Percentiles rank a stretch among this genome's conserved stretches.
Conservation (phyloP, 2,888 invertebrate species). For the Leptarthrus brevirostris region DNA sequence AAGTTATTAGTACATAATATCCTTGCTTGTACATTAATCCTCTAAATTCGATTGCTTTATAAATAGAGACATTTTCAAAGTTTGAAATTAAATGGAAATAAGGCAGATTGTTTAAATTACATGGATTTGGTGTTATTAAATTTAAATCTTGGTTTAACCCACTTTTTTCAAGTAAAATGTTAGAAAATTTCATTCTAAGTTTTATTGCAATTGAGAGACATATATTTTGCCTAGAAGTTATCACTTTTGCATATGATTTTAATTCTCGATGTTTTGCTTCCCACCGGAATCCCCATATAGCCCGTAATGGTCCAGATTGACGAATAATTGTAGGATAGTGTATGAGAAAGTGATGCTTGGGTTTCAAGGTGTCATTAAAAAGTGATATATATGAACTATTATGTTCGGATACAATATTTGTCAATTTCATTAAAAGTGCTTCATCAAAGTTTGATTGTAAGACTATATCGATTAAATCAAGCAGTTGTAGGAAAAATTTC, state of each 20-base stretch:
- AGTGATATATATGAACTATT: conserved; percentile 18
- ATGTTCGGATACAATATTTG: background rate
- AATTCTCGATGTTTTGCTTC: conserved; percentile 9
- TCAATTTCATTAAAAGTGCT: too few relatives aligned
- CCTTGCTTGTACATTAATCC: too few relatives aligned
- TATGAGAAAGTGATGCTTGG: conserved; percentile 24
- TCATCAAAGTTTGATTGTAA: too few relatives aligned
- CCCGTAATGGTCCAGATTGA: conserved; percentile 11
- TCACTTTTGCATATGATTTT: conserved; percentile 12
- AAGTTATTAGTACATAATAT: too few relatives aligned
- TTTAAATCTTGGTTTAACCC: too few relatives aligned
- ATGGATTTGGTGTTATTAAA: too few relatives aligned
- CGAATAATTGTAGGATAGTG: conserved; percentile 28
- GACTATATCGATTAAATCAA: too few relatives aligned
- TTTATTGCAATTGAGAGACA: background rate
- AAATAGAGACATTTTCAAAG: too few relatives aligned
- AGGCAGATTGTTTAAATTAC: too few relatives aligned
- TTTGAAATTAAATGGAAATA: too few relatives aligned
- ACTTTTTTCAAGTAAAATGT: background rate
- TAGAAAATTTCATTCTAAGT: background rate
- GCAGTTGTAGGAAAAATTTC: too few relatives aligned
- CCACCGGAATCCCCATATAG: background rate
- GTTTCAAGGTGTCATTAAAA: conserved; percentile 19
- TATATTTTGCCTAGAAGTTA: background rate
- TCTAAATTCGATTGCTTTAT: too few relatives aligned